Percentiles rank a stretch among this genome's conserved stretches.
Conservation (phyloP, 92 coral and sea anemone genomes). For the Parazoanthus swiftii region DNA sequence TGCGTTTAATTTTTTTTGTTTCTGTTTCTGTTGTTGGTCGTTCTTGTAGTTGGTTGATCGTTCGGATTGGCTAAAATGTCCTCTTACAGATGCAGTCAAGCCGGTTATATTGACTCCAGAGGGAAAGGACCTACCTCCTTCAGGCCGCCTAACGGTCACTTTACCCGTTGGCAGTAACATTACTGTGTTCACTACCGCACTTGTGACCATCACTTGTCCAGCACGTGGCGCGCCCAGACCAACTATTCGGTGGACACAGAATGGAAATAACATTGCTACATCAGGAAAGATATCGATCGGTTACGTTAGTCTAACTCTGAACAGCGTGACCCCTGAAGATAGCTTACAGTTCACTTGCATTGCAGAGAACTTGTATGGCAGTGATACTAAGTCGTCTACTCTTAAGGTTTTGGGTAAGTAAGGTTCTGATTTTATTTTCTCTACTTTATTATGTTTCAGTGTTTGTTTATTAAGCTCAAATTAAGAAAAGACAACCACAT, state of each 20-base stretch:
- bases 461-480: too few species aligned
- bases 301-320: not conserved
- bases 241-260: not conserved
- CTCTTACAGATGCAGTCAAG: constrained; percentile 25
- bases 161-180: constrained; percentile 33
- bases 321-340: not conserved
- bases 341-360: constrained; percentile 14
- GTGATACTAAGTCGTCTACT: constrained; percentile 22
- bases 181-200: constrained; percentile 5
- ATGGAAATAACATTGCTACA: not conserved
- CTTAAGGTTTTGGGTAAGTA: constrained; percentile 22
- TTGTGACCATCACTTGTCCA: not conserved
- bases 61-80: too few species aligned
- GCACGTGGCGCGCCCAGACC: constrained; percentile 38
- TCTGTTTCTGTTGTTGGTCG: too few species aligned
- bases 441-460: too few species aligned
- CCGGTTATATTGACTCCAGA: constrained; percentile 28
- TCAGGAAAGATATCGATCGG: not conserved
- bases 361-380: constrained; percentile 23
- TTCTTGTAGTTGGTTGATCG: too few species aligned
- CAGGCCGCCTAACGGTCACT: not conserved
- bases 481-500: too few species aligned
- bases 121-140: constrained; percentile 15
- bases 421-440: too few species aligned
- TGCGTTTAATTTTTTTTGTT: too few species aligned